Percentiles rank a stretch among this genome's conserved stretches.
phyloP scores from a whole-genome alignment of 2,113 vertebrate genomes.

The Gallinago jamesoni region DNA sequence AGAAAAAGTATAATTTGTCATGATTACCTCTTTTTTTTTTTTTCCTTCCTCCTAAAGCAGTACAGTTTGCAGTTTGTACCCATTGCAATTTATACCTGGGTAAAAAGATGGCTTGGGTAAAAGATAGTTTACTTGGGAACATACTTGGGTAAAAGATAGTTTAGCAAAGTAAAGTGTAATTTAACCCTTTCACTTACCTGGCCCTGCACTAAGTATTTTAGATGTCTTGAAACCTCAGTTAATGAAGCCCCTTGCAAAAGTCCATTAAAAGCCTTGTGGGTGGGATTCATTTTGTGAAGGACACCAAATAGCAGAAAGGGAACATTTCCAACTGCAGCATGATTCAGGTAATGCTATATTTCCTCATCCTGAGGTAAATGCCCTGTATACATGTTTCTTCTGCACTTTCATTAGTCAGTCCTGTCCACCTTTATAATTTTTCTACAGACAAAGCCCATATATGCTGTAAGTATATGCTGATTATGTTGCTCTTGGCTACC shows the following conservation, averaged over 20 bases:
- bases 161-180: constrained; percentile 64
- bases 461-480: neutral
- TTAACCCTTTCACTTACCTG: constrained; percentile 62
- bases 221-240: constrained; percentile 31
- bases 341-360: neutral
- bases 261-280: constrained; percentile 29
- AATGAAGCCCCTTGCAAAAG: constrained; percentile 50
- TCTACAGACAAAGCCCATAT: neutral
- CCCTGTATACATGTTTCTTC: neutral
- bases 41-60: constrained; percentile 40
- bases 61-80: constrained; percentile 64
- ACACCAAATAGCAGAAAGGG: neutral
- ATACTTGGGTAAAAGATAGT: constrained; percentile 63
- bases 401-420: neutral
- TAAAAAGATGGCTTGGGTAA: constrained; percentile 53
- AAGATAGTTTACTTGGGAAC: constrained; percentile 48
- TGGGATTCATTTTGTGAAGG: constrained; percentile 37
- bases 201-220: constrained; percentile 21
- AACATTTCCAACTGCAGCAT: neutral
- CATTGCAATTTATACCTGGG: constrained; percentile 72
- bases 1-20: constrained; percentile 79
- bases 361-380: constrained; percentile 19
- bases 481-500: neutral
- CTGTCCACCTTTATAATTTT: constrained; percentile 1
- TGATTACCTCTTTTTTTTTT: constrained; percentile 72